A percentile compares a stretch with the other conserved stretches of the same genome.
Conservation (phyloP, 2,797 vertebrate genomes). For the Todus mexicanus region DNA sequence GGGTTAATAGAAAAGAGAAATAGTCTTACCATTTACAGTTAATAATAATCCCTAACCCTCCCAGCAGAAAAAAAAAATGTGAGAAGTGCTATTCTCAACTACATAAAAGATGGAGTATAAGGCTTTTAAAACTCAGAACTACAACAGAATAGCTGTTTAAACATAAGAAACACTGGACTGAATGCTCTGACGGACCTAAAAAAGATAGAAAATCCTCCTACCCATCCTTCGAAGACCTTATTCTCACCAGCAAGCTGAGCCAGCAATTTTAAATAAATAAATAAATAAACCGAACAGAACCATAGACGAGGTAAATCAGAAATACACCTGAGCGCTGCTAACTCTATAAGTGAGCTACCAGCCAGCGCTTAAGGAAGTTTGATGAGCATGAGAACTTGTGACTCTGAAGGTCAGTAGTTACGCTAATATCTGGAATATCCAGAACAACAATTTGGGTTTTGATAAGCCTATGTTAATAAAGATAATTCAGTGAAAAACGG, state of each 20-base stretch:
- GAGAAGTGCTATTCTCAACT: not conserved
- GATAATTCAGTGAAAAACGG: not conserved
- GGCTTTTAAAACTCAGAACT: not conserved
- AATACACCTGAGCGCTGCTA: not conserved
- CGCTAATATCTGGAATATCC: not conserved
- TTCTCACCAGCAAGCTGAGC: not conserved
- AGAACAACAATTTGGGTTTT: not conserved
- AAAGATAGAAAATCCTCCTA: not conserved
- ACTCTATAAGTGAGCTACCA: not conserved
- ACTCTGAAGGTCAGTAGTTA: not conserved
- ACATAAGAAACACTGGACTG: not conserved
- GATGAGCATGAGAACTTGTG: not conserved
- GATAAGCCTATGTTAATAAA: not conserved
- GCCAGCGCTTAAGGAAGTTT: not conserved
- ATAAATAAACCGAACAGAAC: fast-evolving
- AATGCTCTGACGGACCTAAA: not conserved
- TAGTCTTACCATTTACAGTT: not conserved
- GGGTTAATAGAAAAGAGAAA: not conserved
- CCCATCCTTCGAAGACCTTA: not conserved
- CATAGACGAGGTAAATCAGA: not conserved
- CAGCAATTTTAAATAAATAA: not conserved
- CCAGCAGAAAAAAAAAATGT: not conserved
- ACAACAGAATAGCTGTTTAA: not conserved
- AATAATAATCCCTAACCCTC: not conserved
- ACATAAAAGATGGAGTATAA: not conserved